These are phyloP conservation scores for Liasis olivaceus DNA, from an alignment of 2,797 vertebrate species.

Conservation along the genomic window DNA sequence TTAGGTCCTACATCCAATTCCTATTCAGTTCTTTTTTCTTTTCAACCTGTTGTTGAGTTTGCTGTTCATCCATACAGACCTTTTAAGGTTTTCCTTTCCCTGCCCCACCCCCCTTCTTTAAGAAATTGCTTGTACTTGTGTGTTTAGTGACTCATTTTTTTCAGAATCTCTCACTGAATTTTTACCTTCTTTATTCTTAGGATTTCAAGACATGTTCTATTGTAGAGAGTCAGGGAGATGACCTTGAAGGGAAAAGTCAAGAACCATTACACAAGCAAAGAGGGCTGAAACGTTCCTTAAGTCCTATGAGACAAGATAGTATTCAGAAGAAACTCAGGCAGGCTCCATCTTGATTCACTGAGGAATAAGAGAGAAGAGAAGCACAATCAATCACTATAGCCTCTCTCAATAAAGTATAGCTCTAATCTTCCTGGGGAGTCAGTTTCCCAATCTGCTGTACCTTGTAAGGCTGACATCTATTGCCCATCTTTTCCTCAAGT, in stretches of 20 bases:
- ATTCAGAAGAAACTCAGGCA: background rate
- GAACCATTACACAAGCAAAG: background rate
- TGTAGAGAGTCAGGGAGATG: background rate
- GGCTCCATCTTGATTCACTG: background rate
- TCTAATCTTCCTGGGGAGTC: background rate
- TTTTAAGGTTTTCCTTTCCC: background rate
- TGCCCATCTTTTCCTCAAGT: background rate
- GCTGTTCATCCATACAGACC: background rate
- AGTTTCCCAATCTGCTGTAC: background rate
- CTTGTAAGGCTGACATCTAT: background rate
- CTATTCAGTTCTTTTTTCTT: background rate
- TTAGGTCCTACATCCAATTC: background rate
- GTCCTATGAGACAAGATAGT: background rate
- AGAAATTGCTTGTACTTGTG: background rate
- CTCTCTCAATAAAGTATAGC: background rate
- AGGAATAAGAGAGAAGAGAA: background rate
- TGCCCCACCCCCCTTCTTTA: background rate
- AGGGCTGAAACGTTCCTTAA: background rate
- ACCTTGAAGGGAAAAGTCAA: background rate
- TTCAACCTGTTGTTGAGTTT: background rate
- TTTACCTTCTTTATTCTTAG: background rate
- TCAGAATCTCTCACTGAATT: background rate
- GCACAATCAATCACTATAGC: background rate
- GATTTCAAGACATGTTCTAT: background rate
- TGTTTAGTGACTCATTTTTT: background rate